Conservation (phyloP, 2,888 invertebrate species). For the Syrphus vitripennis region DNA sequence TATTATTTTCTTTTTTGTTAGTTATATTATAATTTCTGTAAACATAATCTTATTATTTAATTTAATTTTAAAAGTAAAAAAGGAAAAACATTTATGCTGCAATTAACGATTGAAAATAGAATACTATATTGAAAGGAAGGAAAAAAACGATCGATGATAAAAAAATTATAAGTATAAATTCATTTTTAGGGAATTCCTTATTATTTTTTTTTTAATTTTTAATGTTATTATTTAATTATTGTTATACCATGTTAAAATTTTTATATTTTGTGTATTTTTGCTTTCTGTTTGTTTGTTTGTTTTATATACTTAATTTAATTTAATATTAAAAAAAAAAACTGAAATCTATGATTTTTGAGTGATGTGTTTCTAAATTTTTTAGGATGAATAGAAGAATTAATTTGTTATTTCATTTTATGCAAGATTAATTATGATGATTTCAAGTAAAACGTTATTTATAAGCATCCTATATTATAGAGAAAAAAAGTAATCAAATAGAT, state of each 20-base stretch:
- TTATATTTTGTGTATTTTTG: constrained; percentile 58
- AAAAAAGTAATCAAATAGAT: constrained; percentile 29
- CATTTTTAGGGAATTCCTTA: constrained; percentile 49
- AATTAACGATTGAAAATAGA: constrained; percentile 42
- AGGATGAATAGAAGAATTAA: constrained; percentile 13
- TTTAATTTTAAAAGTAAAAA: constrained; percentile 76
- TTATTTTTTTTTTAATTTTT: constrained; percentile 28
- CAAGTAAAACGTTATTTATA: constrained; percentile 56
- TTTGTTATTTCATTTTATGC: constrained; percentile 38
- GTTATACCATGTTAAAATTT: constrained; percentile 57
- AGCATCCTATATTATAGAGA: constrained; percentile 31
- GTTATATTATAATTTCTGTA: constrained; percentile 30
- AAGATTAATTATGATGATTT: constrained; percentile 1
- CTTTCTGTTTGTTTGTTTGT: constrained; percentile 23
- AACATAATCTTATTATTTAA: constrained; percentile 63
- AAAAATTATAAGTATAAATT: constrained; percentile 45
- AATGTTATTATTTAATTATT: constrained; percentile 62
- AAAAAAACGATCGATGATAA: constrained; percentile 26
- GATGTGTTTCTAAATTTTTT: background rate
- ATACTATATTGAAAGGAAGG: constrained; percentile 1
- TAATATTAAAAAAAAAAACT: constrained; percentile 26
- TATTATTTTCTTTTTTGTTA: constrained; percentile 26
- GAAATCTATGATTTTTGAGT: constrained; percentile 14
- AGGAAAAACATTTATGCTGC: constrained; percentile 32
- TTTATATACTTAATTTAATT: constrained; percentile 34